A percentile compares a stretch with the other conserved stretches of the same genome.
Evolutionary conservation across 2,888 invertebrate species (phyloP).

Genomic region (Agriopis marginaria): DNA sequence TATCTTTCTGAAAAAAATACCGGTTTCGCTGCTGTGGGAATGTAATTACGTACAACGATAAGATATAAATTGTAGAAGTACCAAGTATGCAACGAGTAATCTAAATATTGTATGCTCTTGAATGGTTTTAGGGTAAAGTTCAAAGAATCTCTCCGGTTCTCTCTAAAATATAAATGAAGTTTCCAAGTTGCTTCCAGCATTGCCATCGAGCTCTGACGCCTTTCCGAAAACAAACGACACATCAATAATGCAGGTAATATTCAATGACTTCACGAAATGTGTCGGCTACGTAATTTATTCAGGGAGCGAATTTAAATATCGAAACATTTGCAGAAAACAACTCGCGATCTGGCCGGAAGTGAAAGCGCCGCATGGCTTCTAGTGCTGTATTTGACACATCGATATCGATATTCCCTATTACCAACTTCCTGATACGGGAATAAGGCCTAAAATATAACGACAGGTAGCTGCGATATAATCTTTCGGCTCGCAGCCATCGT

Average conservation of each 20-base stretch:
- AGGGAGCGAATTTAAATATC: constrained; percentile 45
- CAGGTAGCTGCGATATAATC: constrained; percentile 60
- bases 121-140: constrained; percentile 22
- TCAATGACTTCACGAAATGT: constrained; percentile 42
- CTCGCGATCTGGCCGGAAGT: constrained; percentile 59
- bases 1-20: background rate
- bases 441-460: constrained; percentile 64
- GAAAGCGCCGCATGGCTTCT: constrained; percentile 58
- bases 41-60: background rate
- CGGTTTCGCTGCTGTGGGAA: constrained; percentile 5
- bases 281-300: constrained; percentile 49
- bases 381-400: constrained; percentile 59
- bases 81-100: background rate
- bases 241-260: constrained; percentile 40
- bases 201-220: constrained; percentile 26
- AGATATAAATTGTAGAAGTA: background rate
- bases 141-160: constrained; percentile 12
- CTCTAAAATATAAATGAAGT: constrained; percentile 39
- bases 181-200: constrained; percentile 20
- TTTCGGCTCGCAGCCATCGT: constrained; percentile 62
- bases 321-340: constrained; percentile 58
- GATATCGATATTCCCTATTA: constrained; percentile 51
- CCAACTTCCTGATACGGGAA: constrained; percentile 53
- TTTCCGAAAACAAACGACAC: constrained; percentile 34
- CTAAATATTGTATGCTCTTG: constrained; percentile 11